Evolutionary conservation across 2,888 invertebrate species (phyloP).

Genomic region (Scelioninae gen. 1): DNA sequence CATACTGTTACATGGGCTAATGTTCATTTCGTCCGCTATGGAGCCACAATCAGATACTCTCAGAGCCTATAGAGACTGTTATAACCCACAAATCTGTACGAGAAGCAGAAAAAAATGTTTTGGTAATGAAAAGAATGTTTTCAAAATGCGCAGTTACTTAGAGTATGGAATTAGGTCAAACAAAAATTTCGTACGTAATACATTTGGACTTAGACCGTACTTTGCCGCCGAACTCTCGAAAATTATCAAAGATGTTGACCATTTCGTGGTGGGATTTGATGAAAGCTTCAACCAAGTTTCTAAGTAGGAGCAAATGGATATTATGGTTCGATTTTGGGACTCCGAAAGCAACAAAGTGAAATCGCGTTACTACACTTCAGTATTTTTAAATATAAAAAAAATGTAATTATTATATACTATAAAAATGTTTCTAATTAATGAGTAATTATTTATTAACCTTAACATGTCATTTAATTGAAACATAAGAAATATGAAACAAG

Average conservation of each 20-base stretch:
- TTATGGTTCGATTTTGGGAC: slow-evolving; percentile 73
- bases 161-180: slow-evolving; percentile 31
- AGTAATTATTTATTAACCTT: background rate
- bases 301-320: slow-evolving; percentile 73
- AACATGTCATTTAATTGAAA: too few relatives aligned
- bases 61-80: slow-evolving; percentile 4
- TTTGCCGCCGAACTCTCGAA: slow-evolving; percentile 7
- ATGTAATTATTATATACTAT: background rate
- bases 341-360: slow-evolving; percentile 61
- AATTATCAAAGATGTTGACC: background rate
- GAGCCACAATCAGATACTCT: too few relatives aligned
- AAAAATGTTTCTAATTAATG: background rate
- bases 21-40: too few relatives aligned
- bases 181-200: slow-evolving; percentile 14
- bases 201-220: slow-evolving; percentile 13
- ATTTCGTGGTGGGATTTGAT: slow-evolving; percentile 67
- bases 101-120: slow-evolving; percentile 6
- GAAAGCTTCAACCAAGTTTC: slow-evolving; percentile 70
- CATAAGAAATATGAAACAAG: too few relatives aligned
- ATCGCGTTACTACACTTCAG: slow-evolving; percentile 72
- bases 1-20: too few relatives aligned
- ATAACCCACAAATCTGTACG: background rate
- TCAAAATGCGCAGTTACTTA: slow-evolving; percentile 43
- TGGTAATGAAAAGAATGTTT: slow-evolving; percentile 16
- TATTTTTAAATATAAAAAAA: slow-evolving; percentile 45